Conservation (phyloP, 64 coral and sea anemone genomes). For the Montipora foliosa region DNA sequence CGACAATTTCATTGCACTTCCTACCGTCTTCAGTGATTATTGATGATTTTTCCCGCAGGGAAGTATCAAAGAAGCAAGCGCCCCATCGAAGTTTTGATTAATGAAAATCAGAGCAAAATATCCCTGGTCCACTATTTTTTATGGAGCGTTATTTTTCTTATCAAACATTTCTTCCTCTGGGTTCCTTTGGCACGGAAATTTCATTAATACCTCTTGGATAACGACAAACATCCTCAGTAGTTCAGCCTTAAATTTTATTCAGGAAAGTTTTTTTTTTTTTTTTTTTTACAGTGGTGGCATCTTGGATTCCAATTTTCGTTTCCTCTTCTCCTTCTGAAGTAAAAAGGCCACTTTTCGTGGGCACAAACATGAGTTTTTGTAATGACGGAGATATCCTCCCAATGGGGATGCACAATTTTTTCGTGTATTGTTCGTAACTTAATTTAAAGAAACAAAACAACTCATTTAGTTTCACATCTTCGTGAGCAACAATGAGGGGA, state of each 20-base stretch:
- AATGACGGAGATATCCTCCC: conserved; percentile 7
- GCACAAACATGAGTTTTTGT: not conserved
- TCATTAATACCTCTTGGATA: too few relatives aligned
- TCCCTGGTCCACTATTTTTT: too few relatives aligned
- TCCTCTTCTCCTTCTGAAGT: not conserved
- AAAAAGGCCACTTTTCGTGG: not conserved
- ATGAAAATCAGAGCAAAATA: too few relatives aligned
- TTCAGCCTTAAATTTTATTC: conserved; percentile 3
- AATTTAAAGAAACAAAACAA: conserved; percentile 27
- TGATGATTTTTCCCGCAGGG: too few relatives aligned
- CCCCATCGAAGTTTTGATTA: not conserved
- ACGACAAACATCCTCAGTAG: too few relatives aligned
- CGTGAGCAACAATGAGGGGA: not conserved
- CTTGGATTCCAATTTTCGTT: not conserved
- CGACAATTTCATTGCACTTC: not conserved
- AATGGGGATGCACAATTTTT: not conserved
- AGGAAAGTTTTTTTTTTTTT: not conserved
- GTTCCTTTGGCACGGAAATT: not conserved
- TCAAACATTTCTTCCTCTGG: not conserved
- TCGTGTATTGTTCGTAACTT: conserved; percentile 29
- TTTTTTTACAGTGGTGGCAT: not conserved
- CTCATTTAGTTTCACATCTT: conserved; percentile 14
- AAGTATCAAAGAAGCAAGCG: too few relatives aligned
- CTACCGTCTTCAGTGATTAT: not conserved
- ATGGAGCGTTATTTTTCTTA: not conserved